Evolutionary conservation across 1,140 invertebrate species (phyloP).

Genomic region (Laupala kohalensis): DNA sequence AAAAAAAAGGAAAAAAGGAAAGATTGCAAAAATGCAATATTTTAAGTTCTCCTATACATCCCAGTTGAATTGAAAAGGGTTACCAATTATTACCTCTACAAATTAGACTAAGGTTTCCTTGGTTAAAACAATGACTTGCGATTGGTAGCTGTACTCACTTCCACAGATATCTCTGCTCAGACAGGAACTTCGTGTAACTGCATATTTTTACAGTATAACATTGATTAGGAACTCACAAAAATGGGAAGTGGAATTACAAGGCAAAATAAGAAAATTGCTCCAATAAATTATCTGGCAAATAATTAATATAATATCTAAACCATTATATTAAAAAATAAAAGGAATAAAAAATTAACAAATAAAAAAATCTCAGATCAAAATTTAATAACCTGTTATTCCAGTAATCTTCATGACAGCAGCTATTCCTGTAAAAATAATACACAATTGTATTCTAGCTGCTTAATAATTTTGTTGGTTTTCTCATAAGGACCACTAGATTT

Average conservation of each 20-base stretch:
- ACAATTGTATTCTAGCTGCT: background rate
- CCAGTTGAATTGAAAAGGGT: too few relatives aligned
- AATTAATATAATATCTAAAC: background rate
- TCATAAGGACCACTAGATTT: background rate
- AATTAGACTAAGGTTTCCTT: background rate
- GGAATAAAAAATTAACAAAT: background rate
- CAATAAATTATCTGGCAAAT: background rate
- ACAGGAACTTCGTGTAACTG: background rate
- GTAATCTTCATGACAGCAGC: background rate
- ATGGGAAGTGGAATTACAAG: constrained; percentile 3
- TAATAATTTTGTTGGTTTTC: background rate
- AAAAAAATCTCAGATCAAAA: background rate
- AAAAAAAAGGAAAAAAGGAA: background rate
- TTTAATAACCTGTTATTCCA: background rate
- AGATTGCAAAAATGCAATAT: background rate
- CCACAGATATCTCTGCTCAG: too few relatives aligned
- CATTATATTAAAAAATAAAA: background rate
- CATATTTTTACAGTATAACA: constrained; percentile 1
- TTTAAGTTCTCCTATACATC: too few relatives aligned
- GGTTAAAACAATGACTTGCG: background rate
- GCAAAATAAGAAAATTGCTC: background rate
- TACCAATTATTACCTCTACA: background rate
- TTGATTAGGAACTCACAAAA: constrained; percentile 11
- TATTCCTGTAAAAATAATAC: background rate
- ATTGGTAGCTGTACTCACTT: too few relatives aligned